A percentile compares a stretch with the other conserved stretches of the same genome.
These are phyloP conservation scores for Chromis chromis DNA, from an alignment of 2,797 vertebrate species.

Conservation along the genomic window DNA sequence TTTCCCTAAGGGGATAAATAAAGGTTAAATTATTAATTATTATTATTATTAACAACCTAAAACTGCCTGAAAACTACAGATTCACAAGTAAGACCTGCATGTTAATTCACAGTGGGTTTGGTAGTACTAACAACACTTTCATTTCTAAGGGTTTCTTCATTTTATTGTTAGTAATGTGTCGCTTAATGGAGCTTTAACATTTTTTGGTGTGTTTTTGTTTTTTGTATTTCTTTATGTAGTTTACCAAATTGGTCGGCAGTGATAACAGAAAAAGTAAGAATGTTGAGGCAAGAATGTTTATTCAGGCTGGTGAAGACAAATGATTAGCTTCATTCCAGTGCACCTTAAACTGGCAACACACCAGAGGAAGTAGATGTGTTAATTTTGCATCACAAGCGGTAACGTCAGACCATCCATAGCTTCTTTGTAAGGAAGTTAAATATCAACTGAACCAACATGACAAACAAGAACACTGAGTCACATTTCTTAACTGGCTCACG, in stretches of 20 bases:
- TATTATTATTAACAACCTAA: no score
- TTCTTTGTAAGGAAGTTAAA: background rate
- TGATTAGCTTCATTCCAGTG: conserved; percentile 24
- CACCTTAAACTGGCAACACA: conserved; percentile 50
- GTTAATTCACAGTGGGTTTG: conserved; percentile 2
- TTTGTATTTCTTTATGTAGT: conserved; percentile 21
- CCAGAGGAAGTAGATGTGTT: background rate
- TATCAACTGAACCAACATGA: background rate
- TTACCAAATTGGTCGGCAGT: conserved; percentile 13
- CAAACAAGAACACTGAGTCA: background rate
- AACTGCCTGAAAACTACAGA: background rate
- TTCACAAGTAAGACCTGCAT: background rate
- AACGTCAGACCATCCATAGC: no score
- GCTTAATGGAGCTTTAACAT: conserved; percentile 34
- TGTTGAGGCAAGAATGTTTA: conserved; percentile 6
- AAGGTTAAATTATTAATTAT: no score
- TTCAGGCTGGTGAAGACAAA: conserved; percentile 7
- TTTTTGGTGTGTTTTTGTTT: conserved; percentile 25
- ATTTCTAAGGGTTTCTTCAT: background rate
- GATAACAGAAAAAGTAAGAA: background rate
- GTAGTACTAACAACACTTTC: background rate
- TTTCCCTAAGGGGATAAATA: no score
- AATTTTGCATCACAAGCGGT: background rate
- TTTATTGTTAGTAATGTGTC: conserved; percentile 1
- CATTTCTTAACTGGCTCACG: conserved; percentile 18